Evolutionary conservation across 2,888 invertebrate genomes (phyloP).

Genomic region (Papilio protenor): DNA sequence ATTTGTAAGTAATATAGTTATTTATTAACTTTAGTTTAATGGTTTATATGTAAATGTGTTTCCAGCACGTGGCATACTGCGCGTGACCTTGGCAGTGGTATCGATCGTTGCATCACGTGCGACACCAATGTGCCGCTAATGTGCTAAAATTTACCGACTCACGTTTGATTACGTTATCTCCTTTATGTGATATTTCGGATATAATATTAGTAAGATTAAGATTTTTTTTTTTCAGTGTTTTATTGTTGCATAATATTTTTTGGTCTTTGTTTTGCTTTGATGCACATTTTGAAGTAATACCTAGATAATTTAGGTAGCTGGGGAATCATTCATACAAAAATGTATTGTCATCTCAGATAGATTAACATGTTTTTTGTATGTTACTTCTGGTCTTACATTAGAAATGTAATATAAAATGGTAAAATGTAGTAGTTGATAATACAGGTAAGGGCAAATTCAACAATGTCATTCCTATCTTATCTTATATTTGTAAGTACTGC

Average conservation of each 20-base stretch:
- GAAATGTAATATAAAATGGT: neutral
- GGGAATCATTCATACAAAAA: neutral
- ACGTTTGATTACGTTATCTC: slow-evolving; percentile 10
- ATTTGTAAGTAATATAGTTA: too few species aligned
- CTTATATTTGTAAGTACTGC: neutral
- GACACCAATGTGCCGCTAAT: slow-evolving; percentile 33
- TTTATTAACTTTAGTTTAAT: too few species aligned
- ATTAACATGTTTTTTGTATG: neutral
- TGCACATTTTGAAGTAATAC: neutral
- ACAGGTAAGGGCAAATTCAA: slow-evolving; percentile 1
- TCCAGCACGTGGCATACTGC: neutral
- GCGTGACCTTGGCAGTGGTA: slow-evolving; percentile 49
- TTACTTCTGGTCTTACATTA: neutral
- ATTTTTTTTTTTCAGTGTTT: neutral
- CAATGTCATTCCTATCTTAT: slow-evolving; percentile 19
- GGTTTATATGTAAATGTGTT: neutral
- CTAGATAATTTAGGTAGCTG: too few species aligned
- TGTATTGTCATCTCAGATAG: too few species aligned
- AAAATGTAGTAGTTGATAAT: neutral
- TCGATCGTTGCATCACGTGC: slow-evolving; percentile 46
- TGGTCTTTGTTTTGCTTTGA: neutral
- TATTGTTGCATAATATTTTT: slow-evolving; percentile 2
- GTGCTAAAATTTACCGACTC: neutral
- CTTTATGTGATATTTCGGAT: neutral
- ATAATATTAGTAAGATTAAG: too few species aligned